These are phyloP conservation scores for Antennarius striatus DNA, from an alignment of 2,113 vertebrate genomes.

Conservation along the genomic window DNA sequence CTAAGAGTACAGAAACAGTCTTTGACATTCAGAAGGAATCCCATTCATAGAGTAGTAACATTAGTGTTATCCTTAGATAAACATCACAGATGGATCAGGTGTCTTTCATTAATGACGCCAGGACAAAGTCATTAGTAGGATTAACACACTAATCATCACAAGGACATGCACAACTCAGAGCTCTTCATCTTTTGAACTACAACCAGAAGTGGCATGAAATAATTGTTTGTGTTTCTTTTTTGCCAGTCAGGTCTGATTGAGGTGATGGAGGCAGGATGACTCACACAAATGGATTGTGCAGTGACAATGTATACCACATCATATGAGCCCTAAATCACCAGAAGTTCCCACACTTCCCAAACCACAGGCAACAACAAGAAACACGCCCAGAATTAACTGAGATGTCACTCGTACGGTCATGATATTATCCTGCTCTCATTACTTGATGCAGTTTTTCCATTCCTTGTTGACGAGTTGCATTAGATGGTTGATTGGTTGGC, in stretches of 20 bases:
- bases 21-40: slow-evolving; percentile 58
- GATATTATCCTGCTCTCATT: slow-evolving; percentile 57
- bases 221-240: background rate
- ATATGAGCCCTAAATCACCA: slow-evolving; percentile 60
- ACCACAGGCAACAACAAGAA: slow-evolving; percentile 73
- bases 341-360: slow-evolving; percentile 54
- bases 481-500: no score
- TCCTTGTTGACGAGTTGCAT: background rate
- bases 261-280: slow-evolving; percentile 38
- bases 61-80: slow-evolving; percentile 34
- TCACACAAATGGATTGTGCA: slow-evolving; percentile 58
- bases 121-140: background rate
- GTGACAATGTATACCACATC: slow-evolving; percentile 57
- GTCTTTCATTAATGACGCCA: slow-evolving; percentile 40
- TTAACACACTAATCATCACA: slow-evolving; percentile 1
- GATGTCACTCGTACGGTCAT: slow-evolving; percentile 75
- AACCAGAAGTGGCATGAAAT: background rate
- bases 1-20: background rate
- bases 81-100: slow-evolving; percentile 29
- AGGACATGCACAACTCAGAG: no score
- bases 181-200: no score
- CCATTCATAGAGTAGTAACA: slow-evolving; percentile 59
- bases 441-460: slow-evolving; percentile 25
- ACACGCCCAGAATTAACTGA: slow-evolving; percentile 67
- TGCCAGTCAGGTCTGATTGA: slow-evolving; percentile 17